Percentiles rank a stretch among this genome's conserved stretches.
phyloP scores from a whole-genome alignment of 2,113 vertebrate genomes.

The Protobothrops flavoviridis region DNA sequence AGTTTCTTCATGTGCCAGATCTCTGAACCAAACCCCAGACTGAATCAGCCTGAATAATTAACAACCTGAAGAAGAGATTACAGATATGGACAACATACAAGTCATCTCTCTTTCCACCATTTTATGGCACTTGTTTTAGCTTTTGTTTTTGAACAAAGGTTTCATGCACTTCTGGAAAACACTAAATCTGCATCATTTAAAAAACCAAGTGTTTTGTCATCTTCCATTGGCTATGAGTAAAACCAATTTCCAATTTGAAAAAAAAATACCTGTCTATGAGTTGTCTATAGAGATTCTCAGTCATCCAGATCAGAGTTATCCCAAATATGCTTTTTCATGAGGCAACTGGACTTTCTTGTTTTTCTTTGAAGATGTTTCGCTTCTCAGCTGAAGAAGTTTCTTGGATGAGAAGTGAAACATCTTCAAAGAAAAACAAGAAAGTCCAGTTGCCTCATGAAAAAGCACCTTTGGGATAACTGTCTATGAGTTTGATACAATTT shows the following conservation, averaged over 20 bases:
- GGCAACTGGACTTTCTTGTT: too few relatives aligned
- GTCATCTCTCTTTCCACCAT: neutral
- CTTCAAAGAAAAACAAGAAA: too few relatives aligned
- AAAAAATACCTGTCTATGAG: neutral
- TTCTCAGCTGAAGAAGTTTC: too few relatives aligned
- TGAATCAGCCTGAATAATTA: neutral
- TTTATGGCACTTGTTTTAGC: neutral
- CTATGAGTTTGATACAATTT: neutral
- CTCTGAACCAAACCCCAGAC: neutral
- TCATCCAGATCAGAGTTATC: too few relatives aligned
- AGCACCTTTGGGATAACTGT: too few relatives aligned
- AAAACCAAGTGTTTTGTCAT: neutral
- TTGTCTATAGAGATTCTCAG: too few relatives aligned
- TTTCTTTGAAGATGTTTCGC: too few relatives aligned
- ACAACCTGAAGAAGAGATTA: neutral
- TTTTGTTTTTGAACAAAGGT: neutral
- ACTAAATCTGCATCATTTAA: neutral
- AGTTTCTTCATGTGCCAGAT: neutral
- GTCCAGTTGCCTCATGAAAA: too few relatives aligned
- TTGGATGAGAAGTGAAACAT: too few relatives aligned
- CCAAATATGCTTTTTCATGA: too few relatives aligned
- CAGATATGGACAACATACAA: neutral
- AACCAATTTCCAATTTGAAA: neutral
- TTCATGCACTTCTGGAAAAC: neutral
- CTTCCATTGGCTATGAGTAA: neutral